These are phyloP conservation scores for Nomada hirtipes DNA, from an alignment of 2,888 invertebrate genomes.

Conservation along the genomic window DNA sequence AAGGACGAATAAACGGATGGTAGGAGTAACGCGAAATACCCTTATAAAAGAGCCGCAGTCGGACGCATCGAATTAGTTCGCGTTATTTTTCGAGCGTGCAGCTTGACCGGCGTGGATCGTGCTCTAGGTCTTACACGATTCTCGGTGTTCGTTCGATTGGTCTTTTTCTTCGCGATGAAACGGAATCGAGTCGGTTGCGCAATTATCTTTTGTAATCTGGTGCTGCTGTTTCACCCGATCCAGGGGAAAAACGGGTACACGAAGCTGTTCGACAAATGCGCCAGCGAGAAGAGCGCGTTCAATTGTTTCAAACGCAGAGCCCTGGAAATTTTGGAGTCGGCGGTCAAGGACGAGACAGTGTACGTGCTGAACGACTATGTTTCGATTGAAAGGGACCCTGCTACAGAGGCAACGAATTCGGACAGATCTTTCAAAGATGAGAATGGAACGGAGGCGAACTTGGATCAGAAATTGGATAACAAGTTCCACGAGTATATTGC, in stretches of 20 bases:
- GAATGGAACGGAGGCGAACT: conserved; percentile 72
- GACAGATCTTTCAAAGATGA: conserved; percentile 53
- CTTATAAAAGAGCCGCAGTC: conserved; percentile 74
- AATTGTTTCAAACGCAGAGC: conserved; percentile 81
- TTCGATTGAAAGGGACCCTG: conserved; percentile 78
- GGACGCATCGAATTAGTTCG: conserved; percentile 58
- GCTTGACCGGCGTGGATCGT: neutral
- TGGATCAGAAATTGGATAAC: conserved; percentile 80
- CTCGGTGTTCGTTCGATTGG: neutral
- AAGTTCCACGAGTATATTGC: conserved; percentile 81
- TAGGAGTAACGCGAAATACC: conserved; percentile 63
- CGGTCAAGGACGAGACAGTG: conserved; percentile 79
- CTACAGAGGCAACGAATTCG: conserved; percentile 50
- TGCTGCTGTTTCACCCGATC: conserved; percentile 57
- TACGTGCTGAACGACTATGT: conserved; percentile 81
- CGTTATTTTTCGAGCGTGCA: conserved; percentile 44
- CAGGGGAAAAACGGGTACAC: conserved; percentile 74
- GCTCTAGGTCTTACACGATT: neutral
- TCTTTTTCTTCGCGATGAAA: conserved; percentile 19
- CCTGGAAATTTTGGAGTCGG: conserved; percentile 79
- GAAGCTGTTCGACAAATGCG: conserved; percentile 79
- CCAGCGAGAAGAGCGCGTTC: conserved; percentile 81
- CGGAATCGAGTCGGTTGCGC: conserved; percentile 32
- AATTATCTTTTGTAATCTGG: conserved; percentile 55
- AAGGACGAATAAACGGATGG: conserved; percentile 55